phyloP scores from a whole-genome alignment of 1,140 invertebrate genomes.

The Procambarus virginalis region DNA sequence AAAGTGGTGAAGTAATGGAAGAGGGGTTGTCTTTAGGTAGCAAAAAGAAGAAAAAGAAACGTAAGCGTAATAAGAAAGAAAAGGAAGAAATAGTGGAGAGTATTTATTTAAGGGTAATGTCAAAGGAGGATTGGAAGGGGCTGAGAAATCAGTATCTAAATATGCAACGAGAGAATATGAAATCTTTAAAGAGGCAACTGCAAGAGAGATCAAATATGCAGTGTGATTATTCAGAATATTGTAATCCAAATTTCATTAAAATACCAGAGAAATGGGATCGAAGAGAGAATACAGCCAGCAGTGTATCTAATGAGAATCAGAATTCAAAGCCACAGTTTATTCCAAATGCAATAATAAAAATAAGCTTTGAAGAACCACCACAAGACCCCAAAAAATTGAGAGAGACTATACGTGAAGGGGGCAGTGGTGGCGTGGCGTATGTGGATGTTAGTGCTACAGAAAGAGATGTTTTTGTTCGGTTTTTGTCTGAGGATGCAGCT shows the following conservation, averaged over 20 bases:
- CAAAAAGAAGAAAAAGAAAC: constrained; percentile 61
- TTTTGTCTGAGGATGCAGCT: constrained; percentile 35
- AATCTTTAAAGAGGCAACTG: constrained; percentile 38
- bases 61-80: constrained; percentile 56
- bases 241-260: neutral
- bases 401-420: constrained; percentile 38
- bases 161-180: constrained; percentile 59
- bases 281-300: neutral
- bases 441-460: constrained; percentile 52
- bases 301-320: neutral
- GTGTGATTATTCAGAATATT: neutral
- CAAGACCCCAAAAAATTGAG: constrained; percentile 55
- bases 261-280: neutral
- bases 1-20: neutral
- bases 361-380: constrained; percentile 57
- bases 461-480: constrained; percentile 59
- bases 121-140: constrained; percentile 56
- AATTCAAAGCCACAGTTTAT: constrained; percentile 42
- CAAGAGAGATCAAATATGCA: constrained; percentile 8
- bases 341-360: constrained; percentile 56
- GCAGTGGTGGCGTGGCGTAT: constrained; percentile 41
- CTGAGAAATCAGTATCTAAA: constrained; percentile 64
- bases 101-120: constrained; percentile 61
- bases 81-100: constrained; percentile 53
- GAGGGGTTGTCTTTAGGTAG: neutral